Base-by-base conservation (phyloP, 2,797 vertebrate genomes). In the Pitangus sulphuratus region DNA sequence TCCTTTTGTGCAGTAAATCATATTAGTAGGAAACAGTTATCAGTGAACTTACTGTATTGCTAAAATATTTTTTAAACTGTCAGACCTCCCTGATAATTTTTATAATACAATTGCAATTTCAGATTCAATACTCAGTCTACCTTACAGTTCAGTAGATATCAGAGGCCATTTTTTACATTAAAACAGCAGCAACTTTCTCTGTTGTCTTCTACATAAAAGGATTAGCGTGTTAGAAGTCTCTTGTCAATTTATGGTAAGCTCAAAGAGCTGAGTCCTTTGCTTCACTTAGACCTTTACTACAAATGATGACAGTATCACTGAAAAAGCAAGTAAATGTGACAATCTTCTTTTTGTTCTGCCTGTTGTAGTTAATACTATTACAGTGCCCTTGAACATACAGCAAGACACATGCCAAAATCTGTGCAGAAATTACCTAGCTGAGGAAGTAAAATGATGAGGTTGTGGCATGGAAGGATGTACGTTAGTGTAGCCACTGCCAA, bases 301-400 rank as follows among this genome's bases (percentile, higher is more conserved):
- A 79, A 62, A 70, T 12, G 2, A 74, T 61, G 58, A 70, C 18
- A 82, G 62, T 37, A 40, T 40, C 71, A n/a, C 14, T 42, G 42
- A 82, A 90, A 90, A 86, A 72, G 40, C 28, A 90, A 89, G 68
- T 15, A 74, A 77, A 89, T 31, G 22, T 51, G 54, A 91, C 54
- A 65, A 40, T 30, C 28, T 44, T 42, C 24, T 53, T 71, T 85
- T 62, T 79, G 35, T 54, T 90, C 78, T 66, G 50, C 39, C 60
- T 57, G 3, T 24, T 72, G 31, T 24, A 72, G 45, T 53, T 77
- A 17, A 7, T 28, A 70, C 22, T 72, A 65, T 68, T 58, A 51
- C 33, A 61, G 39, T 58, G 21, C 31, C 50, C 84, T 68, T 71
- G 64, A 89, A 78, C 11, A 72, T 5, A 56, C 2, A 88, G 35